Base-by-base conservation (phyloP, 2,113 vertebrate species). In the Nettapus auritus region DNA sequence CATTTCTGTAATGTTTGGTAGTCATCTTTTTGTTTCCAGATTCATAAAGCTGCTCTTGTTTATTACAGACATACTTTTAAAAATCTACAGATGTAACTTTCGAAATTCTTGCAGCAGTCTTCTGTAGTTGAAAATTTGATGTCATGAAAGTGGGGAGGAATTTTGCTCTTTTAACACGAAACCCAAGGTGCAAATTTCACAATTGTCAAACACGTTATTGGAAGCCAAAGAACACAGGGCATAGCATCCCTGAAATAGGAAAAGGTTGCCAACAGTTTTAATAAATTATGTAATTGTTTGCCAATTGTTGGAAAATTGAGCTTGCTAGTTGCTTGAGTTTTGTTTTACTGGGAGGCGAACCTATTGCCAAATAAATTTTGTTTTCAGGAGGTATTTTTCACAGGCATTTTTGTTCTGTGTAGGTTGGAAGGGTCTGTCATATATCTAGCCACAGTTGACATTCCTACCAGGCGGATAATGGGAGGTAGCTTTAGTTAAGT, bases 11-110 rank as follows among this genome's bases (percentile, higher is more conserved):
- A 55, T 8, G 21, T 15, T 2, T 71, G 31, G 15, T 59, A 75
- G 42, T 53, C 17, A 1, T 50, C 10, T 46, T 84, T 88, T 87
- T 81, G 84, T 91, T 91, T 55, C 29, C 42, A 81, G 76, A 46
- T 88, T 97, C 31, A 69, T 95, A 91, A 96, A 88, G 13, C 5
- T 94, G 48, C 40, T 93, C 63, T 82, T 77, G 34, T 90, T 16
- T 75, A 29, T 89, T 85, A 93, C 48, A 48, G 86, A 59, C 2
- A 5, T 17, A 53, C 7, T 40, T 42, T 42, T 36, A 36, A 22
- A 19, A 8, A 21, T 73, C 44, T 33, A 16, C 64, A 89, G 83
- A 57, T 4, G 13, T 42, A 66, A 31, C 34, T 86, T 89, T 78
- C 60, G 31, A 46, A 89, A 92, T 53, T 40, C 34, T 46, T 9